Percentiles rank a stretch among this genome's conserved stretches.
Evolutionary conservation across 2,113 vertebrate genomes (phyloP).

Genomic region (Brachionichthys hirsutus): DNA sequence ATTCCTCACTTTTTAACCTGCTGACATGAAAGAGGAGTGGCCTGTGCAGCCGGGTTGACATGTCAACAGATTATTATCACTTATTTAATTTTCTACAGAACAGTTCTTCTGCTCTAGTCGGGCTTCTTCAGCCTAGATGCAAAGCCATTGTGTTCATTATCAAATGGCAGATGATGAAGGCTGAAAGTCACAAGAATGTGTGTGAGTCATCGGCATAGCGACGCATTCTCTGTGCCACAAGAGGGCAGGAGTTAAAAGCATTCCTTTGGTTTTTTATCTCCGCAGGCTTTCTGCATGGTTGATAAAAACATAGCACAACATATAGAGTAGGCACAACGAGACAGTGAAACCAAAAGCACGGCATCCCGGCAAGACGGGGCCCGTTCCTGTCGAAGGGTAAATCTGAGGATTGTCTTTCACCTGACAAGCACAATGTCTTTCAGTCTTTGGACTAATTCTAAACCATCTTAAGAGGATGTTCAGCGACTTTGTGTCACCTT

Average conservation of each 20-base stretch:
- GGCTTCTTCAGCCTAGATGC: background rate
- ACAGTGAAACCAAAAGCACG: conserved; percentile 16
- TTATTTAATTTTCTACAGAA: background rate
- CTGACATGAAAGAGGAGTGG: background rate
- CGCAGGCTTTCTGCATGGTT: background rate
- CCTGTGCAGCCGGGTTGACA: background rate
- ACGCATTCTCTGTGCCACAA: conserved; percentile 16
- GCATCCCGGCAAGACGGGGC: conserved; percentile 28
- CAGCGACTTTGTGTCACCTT: background rate
- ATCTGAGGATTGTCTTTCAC: background rate
- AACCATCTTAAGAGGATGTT: background rate
- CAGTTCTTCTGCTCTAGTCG: no score
- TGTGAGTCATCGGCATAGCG: conserved; percentile 42
- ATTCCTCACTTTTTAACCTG: background rate
- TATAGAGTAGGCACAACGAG: no score
- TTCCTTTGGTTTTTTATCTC: background rate
- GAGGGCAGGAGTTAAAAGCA: background rate
- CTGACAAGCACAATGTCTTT: background rate
- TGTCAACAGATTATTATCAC: background rate
- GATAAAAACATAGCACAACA: background rate
- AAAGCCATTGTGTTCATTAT: background rate
- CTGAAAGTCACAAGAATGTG: conserved; percentile 1
- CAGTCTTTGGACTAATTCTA: background rate
- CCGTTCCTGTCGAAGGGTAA: conserved; percentile 13
- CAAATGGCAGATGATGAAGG: background rate